Conservation (phyloP, 2,113 vertebrate species). For the Orthonyx spaldingii region DNA sequence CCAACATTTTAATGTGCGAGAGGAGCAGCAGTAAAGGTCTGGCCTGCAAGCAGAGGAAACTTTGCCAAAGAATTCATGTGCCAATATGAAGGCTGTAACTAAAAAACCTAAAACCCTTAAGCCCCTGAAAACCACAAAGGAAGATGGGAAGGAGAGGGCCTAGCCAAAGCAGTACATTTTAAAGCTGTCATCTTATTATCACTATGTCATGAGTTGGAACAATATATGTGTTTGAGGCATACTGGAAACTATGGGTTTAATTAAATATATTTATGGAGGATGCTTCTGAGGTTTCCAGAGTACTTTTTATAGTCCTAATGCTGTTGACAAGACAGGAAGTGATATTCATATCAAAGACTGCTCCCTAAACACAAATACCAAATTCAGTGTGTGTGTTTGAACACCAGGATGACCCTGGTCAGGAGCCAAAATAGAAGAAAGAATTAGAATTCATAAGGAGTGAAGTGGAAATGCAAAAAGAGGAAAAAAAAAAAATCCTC, state of each 20-base stretch:
- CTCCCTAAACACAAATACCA: background rate
- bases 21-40: slow-evolving; percentile 13
- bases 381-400: background rate
- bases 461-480: background rate
- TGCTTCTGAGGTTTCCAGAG: background rate
- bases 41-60: background rate
- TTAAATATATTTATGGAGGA: background rate
- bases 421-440: background rate
- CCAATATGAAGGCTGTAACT: slow-evolving; percentile 48
- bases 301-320: background rate
- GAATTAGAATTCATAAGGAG: background rate
- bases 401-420: background rate
- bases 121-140: background rate
- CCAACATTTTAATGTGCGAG: background rate
- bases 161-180: slow-evolving; percentile 18
- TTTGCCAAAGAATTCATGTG: slow-evolving; percentile 20
- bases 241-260: slow-evolving; percentile 19
- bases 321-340: background rate
- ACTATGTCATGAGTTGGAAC: slow-evolving; percentile 30
- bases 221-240: background rate
- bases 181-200: slow-evolving; percentile 53
- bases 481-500: background rate
- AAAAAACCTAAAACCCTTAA: no score
- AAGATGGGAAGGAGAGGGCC: slow-evolving; percentile 8
- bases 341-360: background rate